Evolutionary conservation across 2,797 vertebrate genomes (phyloP).

Genomic region (Florisuga fusca): DNA sequence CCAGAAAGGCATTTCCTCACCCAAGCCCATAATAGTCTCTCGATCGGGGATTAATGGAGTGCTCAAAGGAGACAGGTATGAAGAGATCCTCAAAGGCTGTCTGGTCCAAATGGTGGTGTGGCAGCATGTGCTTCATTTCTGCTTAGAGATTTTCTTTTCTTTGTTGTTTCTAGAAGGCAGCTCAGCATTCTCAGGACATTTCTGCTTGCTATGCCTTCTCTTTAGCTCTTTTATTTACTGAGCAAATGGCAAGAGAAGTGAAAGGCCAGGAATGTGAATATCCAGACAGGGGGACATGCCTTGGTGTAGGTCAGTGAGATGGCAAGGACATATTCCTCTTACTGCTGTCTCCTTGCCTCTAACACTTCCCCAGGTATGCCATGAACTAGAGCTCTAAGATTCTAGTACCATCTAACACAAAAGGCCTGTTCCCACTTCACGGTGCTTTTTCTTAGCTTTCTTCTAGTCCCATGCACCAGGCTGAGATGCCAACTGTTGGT

Average conservation of each 20-base stretch:
- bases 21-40: accelerated
- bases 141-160: not conserved
- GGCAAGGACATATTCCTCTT: not conserved
- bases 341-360: not conserved
- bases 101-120: not conserved
- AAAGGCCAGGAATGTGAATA: not conserved
- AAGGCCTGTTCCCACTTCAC: not conserved
- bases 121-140: not conserved
- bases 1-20: not conserved
- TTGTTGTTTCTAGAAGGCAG: not conserved
- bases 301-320: not conserved
- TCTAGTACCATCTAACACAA: not conserved
- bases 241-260: not conserved
- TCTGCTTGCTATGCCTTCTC: not conserved
- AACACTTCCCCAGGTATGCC: accelerated
- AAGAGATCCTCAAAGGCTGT: not conserved
- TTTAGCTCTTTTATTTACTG: not conserved
- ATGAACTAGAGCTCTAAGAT: not conserved
- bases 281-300: not conserved
- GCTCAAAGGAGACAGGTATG: not conserved
- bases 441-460: no score
- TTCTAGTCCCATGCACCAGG: accelerated
- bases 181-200: not conserved
- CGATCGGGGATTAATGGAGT: not conserved
- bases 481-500: not conserved